Conservation (phyloP, 2,113 vertebrate genomes). For the Saguinus imperator region DNA sequence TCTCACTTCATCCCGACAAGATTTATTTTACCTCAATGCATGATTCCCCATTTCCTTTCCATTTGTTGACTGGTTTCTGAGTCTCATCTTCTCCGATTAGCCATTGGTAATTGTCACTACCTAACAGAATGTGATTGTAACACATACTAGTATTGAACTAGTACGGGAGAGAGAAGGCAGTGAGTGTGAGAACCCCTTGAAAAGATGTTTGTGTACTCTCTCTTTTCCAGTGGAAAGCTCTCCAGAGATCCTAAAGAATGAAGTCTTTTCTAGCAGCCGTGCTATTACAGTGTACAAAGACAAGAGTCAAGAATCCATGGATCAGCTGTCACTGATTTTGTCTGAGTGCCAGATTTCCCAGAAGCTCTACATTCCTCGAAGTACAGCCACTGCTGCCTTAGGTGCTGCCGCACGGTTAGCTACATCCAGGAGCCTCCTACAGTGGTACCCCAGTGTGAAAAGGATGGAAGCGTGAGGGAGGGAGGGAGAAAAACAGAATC, state of each 20-base stretch:
- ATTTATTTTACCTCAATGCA: not conserved
- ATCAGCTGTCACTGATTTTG: constrained; percentile 73
- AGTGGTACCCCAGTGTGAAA: constrained; percentile 73
- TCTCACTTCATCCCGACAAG: not conserved
- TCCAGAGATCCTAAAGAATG: constrained; percentile 56
- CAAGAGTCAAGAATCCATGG: not conserved
- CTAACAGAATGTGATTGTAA: not conserved
- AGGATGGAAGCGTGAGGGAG: constrained; percentile 43
- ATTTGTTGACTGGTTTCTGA: not conserved
- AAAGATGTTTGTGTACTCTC: constrained; percentile 53
- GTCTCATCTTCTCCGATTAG: not conserved
- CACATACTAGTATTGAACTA: not conserved
- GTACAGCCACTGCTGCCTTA: constrained; percentile 74
- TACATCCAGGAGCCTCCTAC: constrained; percentile 70
- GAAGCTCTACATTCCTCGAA: constrained; percentile 78
- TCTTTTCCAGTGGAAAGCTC: constrained; percentile 75
- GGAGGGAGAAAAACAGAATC: not conserved
- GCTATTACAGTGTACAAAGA: not conserved
- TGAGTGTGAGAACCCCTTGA: not conserved
- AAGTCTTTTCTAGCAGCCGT: not conserved
- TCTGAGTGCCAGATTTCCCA: constrained; percentile 71
- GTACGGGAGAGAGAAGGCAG: not conserved
- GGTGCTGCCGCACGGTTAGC: constrained; percentile 79
- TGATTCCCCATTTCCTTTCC: not conserved
- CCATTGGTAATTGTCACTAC: not conserved